phyloP scores from a whole-genome alignment of 2,113 vertebrate species.

The Bucco capensis region DNA sequence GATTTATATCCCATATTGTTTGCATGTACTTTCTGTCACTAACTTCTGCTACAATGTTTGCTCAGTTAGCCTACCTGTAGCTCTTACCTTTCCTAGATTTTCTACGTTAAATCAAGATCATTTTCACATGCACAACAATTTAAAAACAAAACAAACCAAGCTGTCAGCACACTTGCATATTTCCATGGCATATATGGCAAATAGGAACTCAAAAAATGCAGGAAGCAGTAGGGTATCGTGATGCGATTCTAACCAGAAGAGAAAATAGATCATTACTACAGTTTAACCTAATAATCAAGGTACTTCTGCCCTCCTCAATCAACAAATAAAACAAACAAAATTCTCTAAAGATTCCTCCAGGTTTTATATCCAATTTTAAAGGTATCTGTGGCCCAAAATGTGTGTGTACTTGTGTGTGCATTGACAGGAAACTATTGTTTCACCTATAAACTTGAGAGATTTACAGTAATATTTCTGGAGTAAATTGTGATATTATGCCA shows the following conservation, averaged over 20 bases:
- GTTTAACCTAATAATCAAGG: background rate
- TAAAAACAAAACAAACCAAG: background rate
- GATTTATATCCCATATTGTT: background rate
- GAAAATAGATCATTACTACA: background rate
- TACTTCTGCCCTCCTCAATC: background rate
- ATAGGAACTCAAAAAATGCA: background rate
- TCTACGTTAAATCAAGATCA: background rate
- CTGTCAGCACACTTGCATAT: background rate
- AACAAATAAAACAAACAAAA: background rate
- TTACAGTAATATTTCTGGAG: background rate
- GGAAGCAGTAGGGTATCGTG: background rate
- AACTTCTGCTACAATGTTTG: background rate
- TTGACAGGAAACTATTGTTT: background rate
- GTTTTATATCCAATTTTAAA: background rate
- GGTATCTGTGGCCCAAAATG: background rate
- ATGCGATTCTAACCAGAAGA: background rate
- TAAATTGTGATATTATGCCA: background rate
- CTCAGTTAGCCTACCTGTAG: slow-evolving; percentile 3
- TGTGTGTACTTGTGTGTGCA: background rate
- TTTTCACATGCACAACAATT: background rate
- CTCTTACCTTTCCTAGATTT: background rate
- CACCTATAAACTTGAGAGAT: background rate
- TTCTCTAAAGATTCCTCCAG: background rate
- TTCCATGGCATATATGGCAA: background rate
- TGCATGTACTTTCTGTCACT: background rate